These are phyloP conservation scores for Erythrocebus patas DNA, from an alignment of 2,113 vertebrate species.

Conservation along the genomic window DNA sequence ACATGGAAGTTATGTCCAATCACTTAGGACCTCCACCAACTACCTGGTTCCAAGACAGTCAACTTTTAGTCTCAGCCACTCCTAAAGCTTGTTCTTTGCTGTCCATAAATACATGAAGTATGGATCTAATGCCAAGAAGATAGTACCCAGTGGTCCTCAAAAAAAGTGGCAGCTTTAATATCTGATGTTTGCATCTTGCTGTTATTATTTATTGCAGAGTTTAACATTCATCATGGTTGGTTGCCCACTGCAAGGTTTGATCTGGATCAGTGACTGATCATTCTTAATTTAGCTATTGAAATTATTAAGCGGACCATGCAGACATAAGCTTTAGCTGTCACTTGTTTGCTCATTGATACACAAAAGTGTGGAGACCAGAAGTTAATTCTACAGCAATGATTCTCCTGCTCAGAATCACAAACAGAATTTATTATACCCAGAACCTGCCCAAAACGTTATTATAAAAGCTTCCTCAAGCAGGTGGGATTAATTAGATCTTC, in stretches of 20 bases:
- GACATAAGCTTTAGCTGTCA: slow-evolving; percentile 73
- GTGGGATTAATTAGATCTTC: slow-evolving; percentile 85
- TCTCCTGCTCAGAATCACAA: slow-evolving; percentile 76
- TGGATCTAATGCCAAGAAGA: not conserved
- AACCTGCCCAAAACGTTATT: slow-evolving; percentile 66
- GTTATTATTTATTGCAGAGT: slow-evolving; percentile 60
- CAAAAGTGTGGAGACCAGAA: slow-evolving; percentile 78
- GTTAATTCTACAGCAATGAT: slow-evolving; percentile 79
- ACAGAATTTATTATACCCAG: slow-evolving; percentile 50
- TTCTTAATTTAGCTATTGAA: slow-evolving; percentile 70
- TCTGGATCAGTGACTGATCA: slow-evolving; percentile 61
- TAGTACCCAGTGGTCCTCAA: not conserved
- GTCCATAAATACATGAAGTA: not conserved
- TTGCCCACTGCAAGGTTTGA: slow-evolving; percentile 64
- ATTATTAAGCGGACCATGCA: slow-evolving; percentile 72
- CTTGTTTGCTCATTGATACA: slow-evolving; percentile 79
- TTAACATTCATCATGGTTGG: slow-evolving; percentile 69
- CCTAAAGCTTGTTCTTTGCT: slow-evolving; percentile 20
- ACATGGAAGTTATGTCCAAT: not conserved
- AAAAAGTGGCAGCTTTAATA: slow-evolving; percentile 24
- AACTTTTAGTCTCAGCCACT: not conserved
- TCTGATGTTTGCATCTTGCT: slow-evolving; percentile 45
- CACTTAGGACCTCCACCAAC: not conserved
- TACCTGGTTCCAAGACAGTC: not conserved
- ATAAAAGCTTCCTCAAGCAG: slow-evolving; percentile 64